These are phyloP conservation scores for Acrobasis repandana DNA, from an alignment of 2,888 invertebrate species.

Conservation along the genomic window DNA sequence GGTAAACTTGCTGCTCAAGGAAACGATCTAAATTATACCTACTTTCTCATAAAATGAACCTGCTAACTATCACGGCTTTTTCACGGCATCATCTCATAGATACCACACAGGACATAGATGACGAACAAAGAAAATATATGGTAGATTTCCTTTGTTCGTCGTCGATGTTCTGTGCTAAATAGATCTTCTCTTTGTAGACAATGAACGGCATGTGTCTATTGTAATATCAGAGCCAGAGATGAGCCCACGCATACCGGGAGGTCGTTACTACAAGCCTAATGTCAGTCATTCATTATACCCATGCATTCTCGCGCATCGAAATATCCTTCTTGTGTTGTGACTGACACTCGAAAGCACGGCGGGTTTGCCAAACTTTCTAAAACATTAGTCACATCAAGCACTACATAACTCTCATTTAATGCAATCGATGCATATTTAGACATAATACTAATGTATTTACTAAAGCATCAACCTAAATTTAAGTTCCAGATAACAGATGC, in stretches of 20 bases:
- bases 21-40: conserved; percentile 17
- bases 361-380: conserved; percentile 50
- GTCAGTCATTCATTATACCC: conserved; percentile 63
- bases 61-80: neutral
- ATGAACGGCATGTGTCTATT: conserved; percentile 42
- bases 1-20: conserved; percentile 34
- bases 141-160: conserved; percentile 32
- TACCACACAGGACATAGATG: neutral
- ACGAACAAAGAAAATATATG: neutral
- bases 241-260: conserved; percentile 56
- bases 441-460: conserved; percentile 28
- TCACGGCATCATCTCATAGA: too few relatives aligned
- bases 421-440: conserved; percentile 16
- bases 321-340: conserved; percentile 55
- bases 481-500: conserved; percentile 50
- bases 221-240: conserved; percentile 45
- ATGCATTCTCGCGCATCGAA: conserved; percentile 67
- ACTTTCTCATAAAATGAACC: neutral
- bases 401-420: conserved; percentile 1
- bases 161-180: conserved; percentile 21
- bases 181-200: conserved; percentile 32
- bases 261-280: conserved; percentile 52
- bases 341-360: conserved; percentile 31
- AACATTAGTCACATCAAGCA: conserved; percentile 37
- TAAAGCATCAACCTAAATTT: conserved; percentile 39